Conservation (phyloP, 2,797 vertebrate genomes). For the Mallotus villosus region DNA sequence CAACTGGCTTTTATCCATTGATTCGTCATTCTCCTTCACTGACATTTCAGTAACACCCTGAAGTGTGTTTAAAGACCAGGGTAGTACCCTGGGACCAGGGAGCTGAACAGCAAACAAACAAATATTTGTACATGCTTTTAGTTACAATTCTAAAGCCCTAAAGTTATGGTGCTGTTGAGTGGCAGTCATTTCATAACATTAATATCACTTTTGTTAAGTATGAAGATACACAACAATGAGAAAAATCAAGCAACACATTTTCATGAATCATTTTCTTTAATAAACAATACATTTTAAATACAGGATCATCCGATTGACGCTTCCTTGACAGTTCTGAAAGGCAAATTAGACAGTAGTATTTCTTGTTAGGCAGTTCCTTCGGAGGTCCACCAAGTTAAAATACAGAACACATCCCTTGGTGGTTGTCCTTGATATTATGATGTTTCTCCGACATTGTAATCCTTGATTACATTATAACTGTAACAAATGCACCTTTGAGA, state of each 20-base stretch:
- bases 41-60: too few species aligned
- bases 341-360: neutral
- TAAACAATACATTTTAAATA: neutral
- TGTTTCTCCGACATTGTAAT: neutral
- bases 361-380: slow-evolving; percentile 2
- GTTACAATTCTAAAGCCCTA: too few species aligned
- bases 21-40: too few species aligned
- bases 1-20: too few species aligned
- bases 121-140: too few species aligned
- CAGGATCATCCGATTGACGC: neutral
- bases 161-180: too few species aligned
- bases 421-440: slow-evolving; percentile 37
- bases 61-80: too few species aligned
- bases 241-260: slow-evolving; percentile 2
- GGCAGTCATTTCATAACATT: too few species aligned
- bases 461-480: neutral
- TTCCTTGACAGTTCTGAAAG: neutral
- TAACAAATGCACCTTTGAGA: slow-evolving; percentile 41
- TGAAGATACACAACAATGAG: neutral
- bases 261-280: neutral
- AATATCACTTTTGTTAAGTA: too few species aligned
- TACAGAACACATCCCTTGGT: slow-evolving; percentile 72
- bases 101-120: too few species aligned
- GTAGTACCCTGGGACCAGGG: too few species aligned
- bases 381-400: slow-evolving; percentile 85